Conservation (phyloP, 2,113 vertebrate genomes). For the Takifugu flavidus region DNA sequence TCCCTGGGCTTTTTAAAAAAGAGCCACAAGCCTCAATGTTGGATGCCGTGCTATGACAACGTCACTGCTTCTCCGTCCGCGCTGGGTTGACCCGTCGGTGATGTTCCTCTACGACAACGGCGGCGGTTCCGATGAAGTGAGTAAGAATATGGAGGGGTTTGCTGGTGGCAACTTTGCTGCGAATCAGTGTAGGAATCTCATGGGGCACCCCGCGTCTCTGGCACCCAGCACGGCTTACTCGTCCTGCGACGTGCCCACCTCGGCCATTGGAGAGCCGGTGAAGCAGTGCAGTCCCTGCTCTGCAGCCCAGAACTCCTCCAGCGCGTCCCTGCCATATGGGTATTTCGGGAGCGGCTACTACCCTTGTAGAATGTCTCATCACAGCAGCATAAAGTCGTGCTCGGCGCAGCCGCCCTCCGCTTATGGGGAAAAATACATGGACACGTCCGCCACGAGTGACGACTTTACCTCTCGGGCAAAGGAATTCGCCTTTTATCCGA, state of each 20-base stretch:
- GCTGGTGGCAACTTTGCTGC: constrained; percentile 88
- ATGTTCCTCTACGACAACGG: constrained; percentile 99
- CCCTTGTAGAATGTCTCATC: constrained; percentile 91
- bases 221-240: constrained; percentile 82
- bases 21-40: constrained; percentile 91
- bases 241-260: constrained; percentile 81
- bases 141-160: constrained; percentile 96
- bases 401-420: constrained; percentile 84
- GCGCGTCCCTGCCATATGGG: constrained; percentile 91
- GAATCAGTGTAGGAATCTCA: constrained; percentile 95
- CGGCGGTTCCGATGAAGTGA: constrained; percentile 85
- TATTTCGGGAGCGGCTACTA: constrained; percentile 96
- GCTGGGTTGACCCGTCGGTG: constrained; percentile 96
- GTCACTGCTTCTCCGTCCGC: constrained; percentile 98
- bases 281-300: constrained; percentile 97
- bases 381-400: constrained; percentile 92
- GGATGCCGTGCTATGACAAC: constrained; percentile 98
- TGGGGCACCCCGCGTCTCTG: constrained; percentile 91
- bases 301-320: constrained; percentile 88
- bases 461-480: constrained; percentile 93
- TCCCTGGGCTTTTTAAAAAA: constrained; percentile 95
- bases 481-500: constrained; percentile 97
- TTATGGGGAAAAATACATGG: constrained; percentile 94
- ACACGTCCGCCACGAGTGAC: constrained; percentile 89
- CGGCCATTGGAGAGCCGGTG: constrained; percentile 86